Evolutionary conservation across 1,140 invertebrate genomes (phyloP).

Genomic region (Caenorhabditis inopinata): DNA sequence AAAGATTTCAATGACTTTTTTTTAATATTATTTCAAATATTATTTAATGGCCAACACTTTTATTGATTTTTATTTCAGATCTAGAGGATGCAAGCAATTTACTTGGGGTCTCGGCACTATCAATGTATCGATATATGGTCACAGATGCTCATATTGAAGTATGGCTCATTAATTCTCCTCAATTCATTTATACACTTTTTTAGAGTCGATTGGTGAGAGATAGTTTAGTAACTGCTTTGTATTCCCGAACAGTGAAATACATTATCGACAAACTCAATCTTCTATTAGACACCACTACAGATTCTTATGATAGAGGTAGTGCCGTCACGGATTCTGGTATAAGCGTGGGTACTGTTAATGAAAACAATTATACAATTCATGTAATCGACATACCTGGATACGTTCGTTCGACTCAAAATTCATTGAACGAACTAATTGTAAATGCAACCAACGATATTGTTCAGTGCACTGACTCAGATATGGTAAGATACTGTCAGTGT

Average conservation of each 20-base stretch:
- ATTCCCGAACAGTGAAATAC: background rate
- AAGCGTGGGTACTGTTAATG: slow-evolving; percentile 3
- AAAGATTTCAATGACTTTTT: too few species aligned
- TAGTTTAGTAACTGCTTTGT: slow-evolving; percentile 18
- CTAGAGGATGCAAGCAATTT: slow-evolving; percentile 32
- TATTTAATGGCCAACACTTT: background rate
- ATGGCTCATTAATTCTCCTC: background rate
- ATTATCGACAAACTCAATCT: slow-evolving; percentile 25
- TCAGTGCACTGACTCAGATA: slow-evolving; percentile 8
- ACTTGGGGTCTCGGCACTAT: slow-evolving; percentile 16
- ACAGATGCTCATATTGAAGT: background rate
- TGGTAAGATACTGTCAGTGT: background rate
- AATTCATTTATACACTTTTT: background rate
- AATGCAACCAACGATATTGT: slow-evolving; percentile 38
- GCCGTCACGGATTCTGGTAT: slow-evolving; percentile 17
- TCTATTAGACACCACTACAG: background rate
- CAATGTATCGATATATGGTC: slow-evolving; percentile 31
- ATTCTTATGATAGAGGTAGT: background rate
- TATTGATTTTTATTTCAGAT: background rate
- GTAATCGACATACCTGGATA: slow-evolving; percentile 42
- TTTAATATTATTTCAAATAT: too few species aligned
- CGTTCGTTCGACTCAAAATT: slow-evolving; percentile 10
- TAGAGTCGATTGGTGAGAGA: slow-evolving; percentile 29
- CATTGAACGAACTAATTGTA: slow-evolving; percentile 33
- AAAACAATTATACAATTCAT: background rate